Conservation (phyloP, 2,113 vertebrate genomes). For the Circaetus gallicus region DNA sequence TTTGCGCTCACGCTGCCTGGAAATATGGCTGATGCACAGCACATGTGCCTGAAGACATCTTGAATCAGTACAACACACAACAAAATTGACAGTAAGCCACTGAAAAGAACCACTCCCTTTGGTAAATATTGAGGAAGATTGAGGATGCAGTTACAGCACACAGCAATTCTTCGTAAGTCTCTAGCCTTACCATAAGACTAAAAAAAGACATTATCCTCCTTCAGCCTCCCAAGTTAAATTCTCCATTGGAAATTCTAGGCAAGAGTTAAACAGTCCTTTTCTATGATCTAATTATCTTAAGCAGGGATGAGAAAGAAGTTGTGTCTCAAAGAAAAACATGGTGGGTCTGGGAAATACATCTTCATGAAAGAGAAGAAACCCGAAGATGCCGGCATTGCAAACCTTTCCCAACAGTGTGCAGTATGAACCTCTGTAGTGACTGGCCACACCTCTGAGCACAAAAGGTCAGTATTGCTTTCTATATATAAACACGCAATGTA, state of each 20-base stretch:
- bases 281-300: not conserved
- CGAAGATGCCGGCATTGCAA: not conserved
- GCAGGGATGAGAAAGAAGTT: not conserved
- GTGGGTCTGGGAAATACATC: too few relatives aligned
- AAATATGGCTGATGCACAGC: not conserved
- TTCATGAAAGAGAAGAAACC: not conserved
- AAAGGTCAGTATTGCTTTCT: not conserved
- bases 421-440: not conserved
- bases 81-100: not conserved
- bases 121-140: not conserved
- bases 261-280: not conserved
- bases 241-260: not conserved
- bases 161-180: not conserved
- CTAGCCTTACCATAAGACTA: not conserved
- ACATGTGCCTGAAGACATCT: not conserved
- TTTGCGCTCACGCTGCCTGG: not conserved
- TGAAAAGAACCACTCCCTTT: not conserved
- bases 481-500: not conserved
- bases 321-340: not conserved
- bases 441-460: not conserved
- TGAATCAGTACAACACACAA: not conserved
- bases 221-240: not conserved
- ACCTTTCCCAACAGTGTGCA: rapidly evolving
- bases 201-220: not conserved
- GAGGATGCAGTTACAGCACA: not conserved